phyloP scores from a whole-genome alignment of 2,113 vertebrate genomes.

The Hyla sarda region DNA sequence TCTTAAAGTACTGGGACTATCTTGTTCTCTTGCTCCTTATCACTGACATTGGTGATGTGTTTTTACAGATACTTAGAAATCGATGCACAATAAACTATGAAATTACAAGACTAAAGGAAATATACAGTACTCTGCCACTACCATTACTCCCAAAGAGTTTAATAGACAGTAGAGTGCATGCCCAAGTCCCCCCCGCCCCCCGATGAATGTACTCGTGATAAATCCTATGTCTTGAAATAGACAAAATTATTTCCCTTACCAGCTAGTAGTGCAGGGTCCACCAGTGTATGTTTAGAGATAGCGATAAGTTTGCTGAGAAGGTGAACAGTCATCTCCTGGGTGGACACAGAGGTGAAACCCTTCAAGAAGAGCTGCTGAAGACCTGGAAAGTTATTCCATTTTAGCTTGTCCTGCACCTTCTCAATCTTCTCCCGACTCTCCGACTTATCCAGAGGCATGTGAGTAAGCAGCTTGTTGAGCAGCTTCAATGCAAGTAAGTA shows the following conservation, averaged over 20 bases:
- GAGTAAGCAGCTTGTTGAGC: slow-evolving; percentile 92
- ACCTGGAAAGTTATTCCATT: slow-evolving; percentile 95
- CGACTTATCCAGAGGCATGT: slow-evolving; percentile 90
- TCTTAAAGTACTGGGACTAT: too few species aligned
- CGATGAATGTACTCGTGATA: too few species aligned
- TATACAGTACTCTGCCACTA: too few species aligned
- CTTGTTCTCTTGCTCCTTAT: too few species aligned
- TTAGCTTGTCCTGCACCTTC: slow-evolving; percentile 88
- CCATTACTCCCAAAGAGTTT: too few species aligned
- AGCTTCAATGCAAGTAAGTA: slow-evolving; percentile 94
- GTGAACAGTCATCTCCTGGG: slow-evolving; percentile 97
- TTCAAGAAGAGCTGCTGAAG: slow-evolving; percentile 97
- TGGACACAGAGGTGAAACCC: slow-evolving; percentile 95
- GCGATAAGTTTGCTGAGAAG: slow-evolving; percentile 95
- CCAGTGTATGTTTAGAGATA: slow-evolving; percentile 86
- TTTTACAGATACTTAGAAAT: too few species aligned
- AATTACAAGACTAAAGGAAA: too few species aligned
- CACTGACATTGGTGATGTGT: too few species aligned
- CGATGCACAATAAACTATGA: too few species aligned
- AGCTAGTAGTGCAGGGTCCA: slow-evolving; percentile 92
- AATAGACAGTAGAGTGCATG: too few species aligned
- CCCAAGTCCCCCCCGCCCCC: too few species aligned
- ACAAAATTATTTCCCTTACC: slow-evolving; percentile 70
- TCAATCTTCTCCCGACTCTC: slow-evolving; percentile 94
- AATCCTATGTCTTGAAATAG: too few species aligned